Conservation (phyloP, 1,140 invertebrate genomes). For the Microplitis demolitor region DNA sequence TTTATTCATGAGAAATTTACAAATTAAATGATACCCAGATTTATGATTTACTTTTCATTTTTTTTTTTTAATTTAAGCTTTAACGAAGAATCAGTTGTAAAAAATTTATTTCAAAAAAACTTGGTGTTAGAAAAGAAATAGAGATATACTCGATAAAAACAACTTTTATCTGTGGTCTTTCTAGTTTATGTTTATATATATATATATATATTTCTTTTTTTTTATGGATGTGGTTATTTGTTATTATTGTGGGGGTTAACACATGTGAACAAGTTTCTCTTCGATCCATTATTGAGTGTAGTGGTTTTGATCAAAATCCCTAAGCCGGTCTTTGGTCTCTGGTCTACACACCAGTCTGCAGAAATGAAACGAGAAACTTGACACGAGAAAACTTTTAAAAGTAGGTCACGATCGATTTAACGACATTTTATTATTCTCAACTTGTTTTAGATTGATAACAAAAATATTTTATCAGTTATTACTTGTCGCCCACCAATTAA, state of each 20-base stretch:
- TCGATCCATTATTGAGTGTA: neutral
- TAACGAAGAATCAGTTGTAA: neutral
- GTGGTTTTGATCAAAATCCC: neutral
- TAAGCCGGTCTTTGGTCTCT: neutral
- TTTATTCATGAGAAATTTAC: too few relatives aligned
- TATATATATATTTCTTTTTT: too few relatives aligned
- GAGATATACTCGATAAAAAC: neutral
- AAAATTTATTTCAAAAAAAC: neutral
- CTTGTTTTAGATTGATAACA: neutral
- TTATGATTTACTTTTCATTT: neutral
- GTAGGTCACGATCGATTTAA: conserved; percentile 17
- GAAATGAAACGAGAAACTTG: conserved; percentile 4
- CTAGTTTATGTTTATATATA: too few relatives aligned
- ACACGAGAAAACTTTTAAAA: neutral
- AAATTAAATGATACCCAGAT: too few relatives aligned
- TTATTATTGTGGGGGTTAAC: too few relatives aligned
- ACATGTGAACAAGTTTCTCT: neutral
- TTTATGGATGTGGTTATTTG: too few relatives aligned
- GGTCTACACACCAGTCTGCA: neutral
- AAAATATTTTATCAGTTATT: too few relatives aligned
- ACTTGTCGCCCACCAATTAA: too few relatives aligned
- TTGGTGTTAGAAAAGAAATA: neutral
- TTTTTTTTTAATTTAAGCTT: neutral
- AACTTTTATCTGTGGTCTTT: neutral
- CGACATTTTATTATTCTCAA: neutral